Conservation (phyloP, 2,797 vertebrate genomes). For the Cuniculus paca region DNA sequence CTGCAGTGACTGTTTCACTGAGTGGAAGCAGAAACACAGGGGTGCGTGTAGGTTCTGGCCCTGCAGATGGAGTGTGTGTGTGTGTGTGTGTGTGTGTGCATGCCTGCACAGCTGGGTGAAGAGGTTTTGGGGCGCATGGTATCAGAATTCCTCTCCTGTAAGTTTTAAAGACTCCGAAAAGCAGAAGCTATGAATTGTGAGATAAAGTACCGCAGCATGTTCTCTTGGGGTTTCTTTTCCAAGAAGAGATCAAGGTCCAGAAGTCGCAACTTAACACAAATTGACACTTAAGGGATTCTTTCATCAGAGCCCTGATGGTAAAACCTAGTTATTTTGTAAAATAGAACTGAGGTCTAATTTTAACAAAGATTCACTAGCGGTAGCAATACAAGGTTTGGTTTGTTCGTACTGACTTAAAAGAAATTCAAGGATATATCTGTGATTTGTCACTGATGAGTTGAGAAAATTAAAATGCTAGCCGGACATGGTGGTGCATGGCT, state of each 20-base stretch:
- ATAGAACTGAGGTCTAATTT: not conserved
- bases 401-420: not conserved
- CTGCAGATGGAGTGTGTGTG: not conserved
- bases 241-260: not conserved
- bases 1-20: conserved; percentile 65
- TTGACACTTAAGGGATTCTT: not conserved
- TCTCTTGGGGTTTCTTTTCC: not conserved
- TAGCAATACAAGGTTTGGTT: not conserved
- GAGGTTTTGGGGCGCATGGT: not conserved
- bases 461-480: not conserved
- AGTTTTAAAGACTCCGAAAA: not conserved
- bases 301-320: not conserved
- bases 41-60: conserved; percentile 28
- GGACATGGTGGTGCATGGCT: not conserved
- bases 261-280: not conserved
- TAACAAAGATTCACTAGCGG: not conserved
- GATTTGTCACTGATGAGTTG: not conserved
- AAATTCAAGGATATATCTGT: not conserved
- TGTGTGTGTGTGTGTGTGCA: not conserved
- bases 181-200: not conserved
- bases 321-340: conserved; percentile 35
- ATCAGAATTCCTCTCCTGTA: not conserved
- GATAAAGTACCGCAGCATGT: not conserved
- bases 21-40: conserved; percentile 43
- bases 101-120: not conserved